A percentile compares a stretch with the other conserved stretches of the same genome.
These are phyloP conservation scores for Aphis craccivora DNA, from an alignment of 1,140 invertebrate genomes.

Conservation along the genomic window DNA sequence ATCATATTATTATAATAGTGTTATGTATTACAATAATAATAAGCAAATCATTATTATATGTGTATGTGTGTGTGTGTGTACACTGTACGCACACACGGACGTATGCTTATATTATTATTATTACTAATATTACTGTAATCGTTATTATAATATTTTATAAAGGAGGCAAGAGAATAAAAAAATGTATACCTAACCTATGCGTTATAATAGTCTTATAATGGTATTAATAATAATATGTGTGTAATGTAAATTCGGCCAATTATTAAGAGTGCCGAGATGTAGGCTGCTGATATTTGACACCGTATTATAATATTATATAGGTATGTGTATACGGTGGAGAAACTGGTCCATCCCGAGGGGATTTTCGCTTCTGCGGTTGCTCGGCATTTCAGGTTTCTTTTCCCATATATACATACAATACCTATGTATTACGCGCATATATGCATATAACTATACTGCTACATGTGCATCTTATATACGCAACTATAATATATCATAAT, in stretches of 20 bases:
- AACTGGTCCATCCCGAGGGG: constrained; percentile 42
- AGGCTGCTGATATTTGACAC: constrained; percentile 56
- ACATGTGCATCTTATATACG: neutral
- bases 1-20: neutral
- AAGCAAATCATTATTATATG: neutral
- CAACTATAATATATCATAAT: neutral
- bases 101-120: neutral
- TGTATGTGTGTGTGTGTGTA: too few species aligned
- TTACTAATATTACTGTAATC: neutral
- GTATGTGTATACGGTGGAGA: neutral
- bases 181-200: neutral
- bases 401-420: neutral
- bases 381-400: constrained; percentile 36
- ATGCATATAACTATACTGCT: neutral
- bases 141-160: neutral
- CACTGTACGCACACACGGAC: neutral
- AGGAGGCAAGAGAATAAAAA: neutral
- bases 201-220: neutral
- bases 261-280: constrained; percentile 49
- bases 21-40: neutral
- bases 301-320: constrained; percentile 6
- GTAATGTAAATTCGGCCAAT: constrained; percentile 34
- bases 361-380: constrained; percentile 42
- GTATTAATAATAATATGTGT: neutral
- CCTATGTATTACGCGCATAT: neutral